phyloP scores from a whole-genome alignment of 1,140 invertebrate species.

The Saccostrea cuccullata region DNA sequence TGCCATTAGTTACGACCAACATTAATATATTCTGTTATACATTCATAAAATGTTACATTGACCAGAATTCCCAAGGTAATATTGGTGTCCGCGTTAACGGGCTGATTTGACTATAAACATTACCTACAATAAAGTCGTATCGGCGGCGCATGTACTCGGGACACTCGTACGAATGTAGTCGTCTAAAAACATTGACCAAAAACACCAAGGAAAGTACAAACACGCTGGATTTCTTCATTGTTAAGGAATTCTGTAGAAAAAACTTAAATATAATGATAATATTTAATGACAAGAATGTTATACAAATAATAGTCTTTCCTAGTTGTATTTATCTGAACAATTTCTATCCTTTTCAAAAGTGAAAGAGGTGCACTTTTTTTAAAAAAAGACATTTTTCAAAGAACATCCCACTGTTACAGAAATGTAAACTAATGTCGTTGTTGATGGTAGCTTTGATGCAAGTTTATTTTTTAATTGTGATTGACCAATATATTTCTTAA shows the following conservation, averaged over 20 bases:
- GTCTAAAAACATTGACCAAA: not conserved
- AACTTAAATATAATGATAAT: not conserved
- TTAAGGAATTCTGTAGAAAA: slow-evolving; percentile 7
- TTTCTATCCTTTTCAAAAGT: no score
- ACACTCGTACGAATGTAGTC: not conserved
- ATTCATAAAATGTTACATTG: not conserved
- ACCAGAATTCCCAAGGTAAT: not conserved
- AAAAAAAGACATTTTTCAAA: no score
- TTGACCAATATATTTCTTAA: no score
- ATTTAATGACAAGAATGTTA: not conserved
- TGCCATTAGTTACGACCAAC: not conserved
- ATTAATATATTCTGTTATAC: not conserved
- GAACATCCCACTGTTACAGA: no score
- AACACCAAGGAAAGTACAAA: not conserved
- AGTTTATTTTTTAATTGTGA: no score
- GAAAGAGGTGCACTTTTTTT: no score
- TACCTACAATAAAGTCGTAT: slow-evolving; percentile 24
- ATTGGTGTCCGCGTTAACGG: not conserved
- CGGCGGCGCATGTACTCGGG: slow-evolving; percentile 18
- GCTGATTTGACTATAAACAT: not conserved
- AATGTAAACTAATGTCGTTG: no score
- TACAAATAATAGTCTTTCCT: not conserved
- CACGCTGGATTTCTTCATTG: slow-evolving; percentile 14
- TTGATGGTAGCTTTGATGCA: no score
- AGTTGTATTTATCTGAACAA: no score